Percentiles rank a stretch among this genome's conserved stretches.
Evolutionary conservation across 2,113 vertebrate species (phyloP).

Genomic region (Shinisaurus crocodilurus): DNA sequence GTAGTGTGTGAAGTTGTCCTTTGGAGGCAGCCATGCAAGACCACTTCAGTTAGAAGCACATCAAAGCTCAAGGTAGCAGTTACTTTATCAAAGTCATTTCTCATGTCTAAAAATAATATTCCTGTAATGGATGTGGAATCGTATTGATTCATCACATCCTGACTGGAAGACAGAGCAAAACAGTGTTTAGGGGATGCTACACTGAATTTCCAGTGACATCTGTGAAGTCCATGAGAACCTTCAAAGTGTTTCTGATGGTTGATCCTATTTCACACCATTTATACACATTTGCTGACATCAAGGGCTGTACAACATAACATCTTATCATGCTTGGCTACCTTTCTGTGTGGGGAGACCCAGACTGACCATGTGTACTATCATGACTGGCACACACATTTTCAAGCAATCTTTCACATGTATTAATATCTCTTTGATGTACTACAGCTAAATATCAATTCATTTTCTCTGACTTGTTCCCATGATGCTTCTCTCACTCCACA

Average conservation of each 20-base stretch:
- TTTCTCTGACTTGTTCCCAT: not conserved
- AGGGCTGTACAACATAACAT: not conserved
- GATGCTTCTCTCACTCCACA: not conserved
- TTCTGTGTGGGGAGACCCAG: not conserved
- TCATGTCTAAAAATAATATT: not conserved
- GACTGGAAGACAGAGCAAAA: not conserved
- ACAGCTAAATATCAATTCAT: not conserved
- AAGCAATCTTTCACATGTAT: not conserved
- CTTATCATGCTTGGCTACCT: not conserved
- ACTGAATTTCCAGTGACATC: not conserved
- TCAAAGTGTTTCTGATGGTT: not conserved
- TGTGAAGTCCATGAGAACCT: not conserved
- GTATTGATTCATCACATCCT: not conserved
- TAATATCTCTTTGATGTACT: not conserved
- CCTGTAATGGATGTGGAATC: not conserved
- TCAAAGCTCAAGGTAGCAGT: not conserved
- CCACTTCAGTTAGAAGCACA: not conserved
- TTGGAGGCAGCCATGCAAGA: not conserved
- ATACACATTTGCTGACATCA: not conserved
- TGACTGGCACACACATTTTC: no score
- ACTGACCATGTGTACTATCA: not conserved
- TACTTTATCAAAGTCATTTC: not conserved
- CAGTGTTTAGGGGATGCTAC: not conserved
- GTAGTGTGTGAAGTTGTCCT: not conserved
- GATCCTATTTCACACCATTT: not conserved